Base-by-base conservation (phyloP, 1,140 invertebrate species). In the Halesus radiatus region DNA sequence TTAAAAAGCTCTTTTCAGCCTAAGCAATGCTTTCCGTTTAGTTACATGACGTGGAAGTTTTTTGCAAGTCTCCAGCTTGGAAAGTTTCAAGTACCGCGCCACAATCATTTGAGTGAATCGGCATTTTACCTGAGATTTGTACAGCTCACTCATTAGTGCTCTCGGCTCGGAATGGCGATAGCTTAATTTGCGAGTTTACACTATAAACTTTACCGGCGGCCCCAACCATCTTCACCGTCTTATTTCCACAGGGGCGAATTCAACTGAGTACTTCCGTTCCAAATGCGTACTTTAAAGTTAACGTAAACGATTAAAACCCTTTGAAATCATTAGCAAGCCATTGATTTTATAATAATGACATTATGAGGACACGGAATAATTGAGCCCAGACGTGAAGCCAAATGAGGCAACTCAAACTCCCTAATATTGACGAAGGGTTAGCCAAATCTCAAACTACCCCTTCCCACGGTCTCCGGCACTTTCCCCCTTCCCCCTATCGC, bases 71-170 rank as follows among this genome's bases (percentile, higher is more conserved):
- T 52, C 45, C 20, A 45, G 37, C 20, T 53, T 3, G 37, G 62
- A 68, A 68, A 68, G 29, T 45, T 68, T n/a, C 3, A 6, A 68
- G 29, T 3, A 37, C 23, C 62, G 15, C 62, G 3, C 62, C 26
- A 66, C 26, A 72, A 52, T 50, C 3, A 23, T 52, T 53, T 13
- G n/a, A 29, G 68, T 52, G 68, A 72, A 52, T 72, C 68, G 68
- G 68, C 68, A 72, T 72, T 72, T 68, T 53, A 72, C 68, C 68
- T 72, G 68, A 72, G 52, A n/a, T 53, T n/a, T 72, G 8, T n/a
- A 23, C 20, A 15, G 45, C 50, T 72, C 37, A 53, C 68, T 72
- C 68, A 72, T 72, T 72, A 72, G 22, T 20, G 66, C 45, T 72
- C n/a, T 53, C 4, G 45, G 66, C 23, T 72, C 20, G 20, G 50